Conservation (phyloP, 1,140 invertebrate species). For the Sinella curviseta region DNA sequence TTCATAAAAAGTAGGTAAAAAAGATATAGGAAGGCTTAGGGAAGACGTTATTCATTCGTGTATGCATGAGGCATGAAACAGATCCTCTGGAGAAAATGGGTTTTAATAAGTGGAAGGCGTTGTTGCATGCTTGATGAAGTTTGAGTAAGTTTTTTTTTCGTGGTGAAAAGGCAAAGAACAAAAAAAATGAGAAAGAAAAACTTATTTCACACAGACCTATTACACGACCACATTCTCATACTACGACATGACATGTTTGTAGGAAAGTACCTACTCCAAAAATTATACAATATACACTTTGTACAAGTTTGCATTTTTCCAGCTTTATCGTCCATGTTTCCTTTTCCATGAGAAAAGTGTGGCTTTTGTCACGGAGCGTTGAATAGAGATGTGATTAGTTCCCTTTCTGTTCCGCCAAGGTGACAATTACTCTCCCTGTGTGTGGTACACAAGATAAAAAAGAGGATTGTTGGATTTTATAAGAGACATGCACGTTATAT, state of each 20-base stretch:
- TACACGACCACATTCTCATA: too few species aligned
- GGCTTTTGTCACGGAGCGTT: conserved; percentile 5
- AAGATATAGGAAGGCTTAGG: too few species aligned
- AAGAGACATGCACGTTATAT: too few species aligned
- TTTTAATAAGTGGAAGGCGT: not conserved
- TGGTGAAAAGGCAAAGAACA: too few species aligned
- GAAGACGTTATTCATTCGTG: too few species aligned
- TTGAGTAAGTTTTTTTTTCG: too few species aligned
- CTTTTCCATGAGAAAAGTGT: not conserved
- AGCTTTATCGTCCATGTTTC: not conserved
- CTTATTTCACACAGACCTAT: not conserved
- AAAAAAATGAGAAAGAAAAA: not conserved
- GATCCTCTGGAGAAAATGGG: not conserved
- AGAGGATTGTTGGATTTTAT: too few species aligned
- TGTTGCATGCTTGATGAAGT: not conserved
- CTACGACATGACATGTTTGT: too few species aligned
- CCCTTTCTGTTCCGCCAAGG: not conserved
- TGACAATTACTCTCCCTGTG: conserved; percentile 8
- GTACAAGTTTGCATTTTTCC: too few species aligned
- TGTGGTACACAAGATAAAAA: not conserved
- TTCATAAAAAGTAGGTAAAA: too few species aligned
- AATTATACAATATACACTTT: not conserved
- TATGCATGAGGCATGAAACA: too few species aligned
- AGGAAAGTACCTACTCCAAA: not conserved
- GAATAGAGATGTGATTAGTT: conserved; percentile 11